phyloP scores from a whole-genome alignment of 1,140 invertebrate genomes.

The Galendromus occidentalis region DNA sequence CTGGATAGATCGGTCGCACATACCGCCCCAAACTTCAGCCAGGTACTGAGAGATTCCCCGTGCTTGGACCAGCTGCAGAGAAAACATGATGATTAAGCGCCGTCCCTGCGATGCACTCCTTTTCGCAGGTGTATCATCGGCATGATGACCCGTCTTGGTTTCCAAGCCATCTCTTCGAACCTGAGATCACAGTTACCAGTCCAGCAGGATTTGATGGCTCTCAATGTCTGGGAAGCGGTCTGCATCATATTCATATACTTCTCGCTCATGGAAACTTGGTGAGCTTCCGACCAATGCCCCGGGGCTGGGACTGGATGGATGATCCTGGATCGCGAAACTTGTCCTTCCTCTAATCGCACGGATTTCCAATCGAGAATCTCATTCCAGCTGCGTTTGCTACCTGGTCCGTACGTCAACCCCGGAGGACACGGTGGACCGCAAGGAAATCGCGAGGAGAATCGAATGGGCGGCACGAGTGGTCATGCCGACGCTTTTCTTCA shows the following conservation, averaged over 20 bases:
- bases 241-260: background rate
- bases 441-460: background rate
- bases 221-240: background rate
- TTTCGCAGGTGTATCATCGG: background rate
- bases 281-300: background rate
- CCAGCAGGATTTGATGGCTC: background rate
- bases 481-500: background rate
- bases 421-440: background rate
- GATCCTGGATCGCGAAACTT: too few species aligned
- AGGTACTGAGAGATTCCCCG: background rate
- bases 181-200: background rate
- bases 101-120: background rate
- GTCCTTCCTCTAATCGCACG: too few species aligned
- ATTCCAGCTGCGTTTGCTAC: background rate
- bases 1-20: background rate
- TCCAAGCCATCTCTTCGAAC: background rate
- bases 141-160: background rate
- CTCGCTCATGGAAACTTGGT: conserved; percentile 1
- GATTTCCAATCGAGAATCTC: too few species aligned
- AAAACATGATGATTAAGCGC: background rate
- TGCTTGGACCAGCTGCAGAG: background rate
- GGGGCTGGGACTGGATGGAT: too few species aligned
- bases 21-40: background rate
- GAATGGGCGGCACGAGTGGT: background rate
- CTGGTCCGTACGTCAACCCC: background rate